Evolutionary conservation across 2,888 invertebrate species (phyloP), one percentile per base, ranked within the genome.

Genomic region (Clanis bilineata): DNA sequence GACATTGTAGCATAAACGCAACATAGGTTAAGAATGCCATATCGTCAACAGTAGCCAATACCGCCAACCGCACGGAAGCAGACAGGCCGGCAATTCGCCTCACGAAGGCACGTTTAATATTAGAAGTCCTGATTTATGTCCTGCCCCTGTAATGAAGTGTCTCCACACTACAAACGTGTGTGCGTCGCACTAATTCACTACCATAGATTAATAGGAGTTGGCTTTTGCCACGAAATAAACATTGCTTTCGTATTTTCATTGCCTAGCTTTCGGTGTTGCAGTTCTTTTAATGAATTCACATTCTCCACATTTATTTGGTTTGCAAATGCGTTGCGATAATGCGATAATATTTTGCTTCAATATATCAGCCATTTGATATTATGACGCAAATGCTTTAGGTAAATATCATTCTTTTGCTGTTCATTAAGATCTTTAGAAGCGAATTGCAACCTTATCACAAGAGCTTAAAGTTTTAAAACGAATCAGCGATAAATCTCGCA

Each of bases 51-150:
- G n/a, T 10, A 38, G 45, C 32, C 55, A 43, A 45, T 56, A 55
- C 36, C 43, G 23, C 44, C 54, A 44, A 59, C 57, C 59, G 55
- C 59, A 59, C 59, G 57, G 59, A 59, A 47, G 59, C 57, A 54
- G 62, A 62, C 62, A 41, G 59, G 75, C 72, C 78, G 79, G 83
- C 89, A 90, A 90, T 90, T 90, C 89, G 88, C 88, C 85, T 82
- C 83, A 82, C 83, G 82, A 90, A 91, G 90, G 90, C 92, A 88
- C 86, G 93, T 92, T 92, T 93, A 93, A 92, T 93, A 92, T 93
- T 93, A 93, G 92, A 92, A 91, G 89, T 86, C 86, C 88, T 92
- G 91, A 93, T 92, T 92, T 92, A 93, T 90, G 85, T 70, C 80
- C 86, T 83, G 79, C 84, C 86, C 85, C 83, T 84, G 83, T 92